A percentile compares a stretch with the other conserved stretches of the same genome.
These are phyloP conservation scores for Tyrannus savana DNA, from an alignment of 2,113 vertebrate genomes.

Conservation along the genomic window DNA sequence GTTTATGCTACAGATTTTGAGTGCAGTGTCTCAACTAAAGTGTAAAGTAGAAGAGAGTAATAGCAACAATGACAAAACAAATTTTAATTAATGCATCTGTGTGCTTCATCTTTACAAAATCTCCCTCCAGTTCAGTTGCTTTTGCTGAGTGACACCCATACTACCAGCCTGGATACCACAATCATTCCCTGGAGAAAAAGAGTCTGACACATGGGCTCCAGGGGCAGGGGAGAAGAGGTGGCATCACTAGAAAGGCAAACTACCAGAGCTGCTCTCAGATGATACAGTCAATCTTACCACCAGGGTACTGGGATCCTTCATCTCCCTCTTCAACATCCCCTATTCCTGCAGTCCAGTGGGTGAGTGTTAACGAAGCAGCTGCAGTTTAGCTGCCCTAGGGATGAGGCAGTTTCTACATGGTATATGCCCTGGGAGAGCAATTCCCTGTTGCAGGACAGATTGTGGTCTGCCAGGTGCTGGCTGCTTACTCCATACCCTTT, in stretches of 20 bases:
- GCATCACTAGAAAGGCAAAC: background rate
- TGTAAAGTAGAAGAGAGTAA: background rate
- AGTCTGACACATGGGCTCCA: accelerated
- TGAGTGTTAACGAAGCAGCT: accelerated
- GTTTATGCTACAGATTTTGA: background rate
- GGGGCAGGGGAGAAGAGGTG: background rate
- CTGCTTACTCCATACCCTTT: background rate
- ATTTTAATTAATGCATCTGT: background rate
- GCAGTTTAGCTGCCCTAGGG: background rate
- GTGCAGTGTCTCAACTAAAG: background rate
- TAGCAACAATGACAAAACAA: background rate
- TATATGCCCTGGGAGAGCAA: background rate
- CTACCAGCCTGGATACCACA: background rate
- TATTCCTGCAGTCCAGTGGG: background rate
- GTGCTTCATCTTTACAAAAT: background rate
- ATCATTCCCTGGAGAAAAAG: background rate
- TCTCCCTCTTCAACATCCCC: background rate
- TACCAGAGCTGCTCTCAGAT: background rate
- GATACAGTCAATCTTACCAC: accelerated
- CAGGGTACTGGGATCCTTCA: accelerated
- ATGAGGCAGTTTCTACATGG: background rate
- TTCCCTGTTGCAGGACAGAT: background rate
- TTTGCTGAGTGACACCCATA: background rate
- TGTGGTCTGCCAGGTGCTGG: background rate
- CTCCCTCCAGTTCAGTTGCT: background rate